phyloP scores from a whole-genome alignment of 2,888 invertebrate species.

The Panzeria rudis region DNA sequence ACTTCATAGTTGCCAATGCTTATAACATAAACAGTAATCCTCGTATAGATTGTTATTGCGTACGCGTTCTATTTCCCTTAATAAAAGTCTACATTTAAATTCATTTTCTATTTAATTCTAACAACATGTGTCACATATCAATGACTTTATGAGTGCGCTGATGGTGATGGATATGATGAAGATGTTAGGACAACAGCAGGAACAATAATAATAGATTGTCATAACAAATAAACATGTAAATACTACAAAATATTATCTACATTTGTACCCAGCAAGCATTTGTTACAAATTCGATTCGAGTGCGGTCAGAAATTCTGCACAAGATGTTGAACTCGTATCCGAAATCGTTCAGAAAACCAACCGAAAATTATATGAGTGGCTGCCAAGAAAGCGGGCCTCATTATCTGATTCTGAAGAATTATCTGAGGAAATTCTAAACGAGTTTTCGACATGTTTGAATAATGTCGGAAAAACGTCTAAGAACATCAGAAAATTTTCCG shows the following conservation, averaged over 20 bases:
- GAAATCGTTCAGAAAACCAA: too few relatives aligned
- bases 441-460: too few relatives aligned
- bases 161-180: conserved; percentile 39
- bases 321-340: too few relatives aligned
- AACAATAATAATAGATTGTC: conserved; percentile 63
- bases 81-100: conserved; percentile 67
- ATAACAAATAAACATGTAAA: conserved; percentile 65
- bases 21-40: neutral
- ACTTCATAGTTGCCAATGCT: neutral
- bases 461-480: too few relatives aligned
- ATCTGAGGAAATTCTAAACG: too few relatives aligned
- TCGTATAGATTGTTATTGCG: conserved; percentile 42
- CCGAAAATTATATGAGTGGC: too few relatives aligned
- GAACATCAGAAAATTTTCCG: too few relatives aligned
- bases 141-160: conserved; percentile 32
- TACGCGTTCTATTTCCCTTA: conserved; percentile 50
- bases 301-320: too few relatives aligned
- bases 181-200: conserved; percentile 23
- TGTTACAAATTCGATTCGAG: too few relatives aligned
- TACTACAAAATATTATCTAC: conserved; percentile 36
- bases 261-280: too few relatives aligned
- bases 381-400: too few relatives aligned
- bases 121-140: conserved; percentile 70
- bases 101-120: conserved; percentile 47
- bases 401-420: too few relatives aligned